Evolutionary conservation across 2,888 invertebrate species (phyloP).

Genomic region (Cosmorhoe ocellata): DNA sequence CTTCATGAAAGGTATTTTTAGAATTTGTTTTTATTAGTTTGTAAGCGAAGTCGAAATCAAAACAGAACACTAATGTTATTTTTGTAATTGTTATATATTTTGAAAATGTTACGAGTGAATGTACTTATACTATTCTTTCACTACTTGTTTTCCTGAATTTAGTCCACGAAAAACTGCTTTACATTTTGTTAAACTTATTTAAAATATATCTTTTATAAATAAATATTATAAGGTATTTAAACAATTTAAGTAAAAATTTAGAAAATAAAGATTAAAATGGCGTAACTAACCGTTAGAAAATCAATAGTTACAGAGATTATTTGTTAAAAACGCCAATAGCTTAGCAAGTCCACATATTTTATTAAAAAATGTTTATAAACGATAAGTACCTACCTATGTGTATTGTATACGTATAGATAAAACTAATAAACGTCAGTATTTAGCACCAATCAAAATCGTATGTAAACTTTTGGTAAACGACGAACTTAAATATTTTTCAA

Average conservation of each 20-base stretch:
- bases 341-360: background rate
- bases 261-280: too few species aligned
- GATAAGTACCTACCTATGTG: background rate
- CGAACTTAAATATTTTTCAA: constrained; percentile 8
- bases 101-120: constrained; percentile 21
- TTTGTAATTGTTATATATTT: constrained; percentile 35
- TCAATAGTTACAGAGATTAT: constrained; percentile 3
- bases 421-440: constrained; percentile 5
- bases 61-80: constrained; percentile 44
- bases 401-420: constrained; percentile 8
- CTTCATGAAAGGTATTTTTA: constrained; percentile 24
- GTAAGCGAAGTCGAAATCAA: constrained; percentile 43
- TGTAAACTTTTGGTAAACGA: constrained; percentile 8
- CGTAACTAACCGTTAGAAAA: too few species aligned
- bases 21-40: constrained; percentile 39
- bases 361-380: background rate
- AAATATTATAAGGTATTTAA: too few species aligned
- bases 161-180: background rate
- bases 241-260: too few species aligned
- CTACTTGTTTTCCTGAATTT: constrained; percentile 5
- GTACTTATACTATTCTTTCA: constrained; percentile 20
- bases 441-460: constrained; percentile 8
- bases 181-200: background rate
- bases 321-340: background rate
- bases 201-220: too few species aligned